Conservation (phyloP, 2,113 vertebrate genomes). For the Cyanoderma ruficeps region DNA sequence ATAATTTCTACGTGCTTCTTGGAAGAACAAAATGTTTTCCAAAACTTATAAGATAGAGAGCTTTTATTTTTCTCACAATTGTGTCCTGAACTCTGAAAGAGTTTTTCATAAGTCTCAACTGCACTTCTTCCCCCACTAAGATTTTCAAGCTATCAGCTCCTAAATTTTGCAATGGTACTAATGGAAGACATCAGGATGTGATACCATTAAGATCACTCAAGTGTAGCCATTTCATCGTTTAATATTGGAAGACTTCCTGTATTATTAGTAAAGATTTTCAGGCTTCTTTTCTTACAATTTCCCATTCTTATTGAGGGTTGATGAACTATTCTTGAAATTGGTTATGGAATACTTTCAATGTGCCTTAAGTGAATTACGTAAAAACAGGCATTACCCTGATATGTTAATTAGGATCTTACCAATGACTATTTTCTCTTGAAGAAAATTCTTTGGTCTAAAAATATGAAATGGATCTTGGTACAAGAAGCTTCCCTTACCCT, state of each 20-base stretch:
- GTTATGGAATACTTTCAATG: neutral
- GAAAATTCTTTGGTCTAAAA: constrained; percentile 2
- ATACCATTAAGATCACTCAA: constrained; percentile 36
- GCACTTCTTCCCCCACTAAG: neutral
- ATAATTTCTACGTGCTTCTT: neutral
- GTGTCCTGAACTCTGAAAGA: neutral
- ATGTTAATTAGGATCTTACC: neutral
- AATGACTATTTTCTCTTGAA: neutral
- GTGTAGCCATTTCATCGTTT: neutral
- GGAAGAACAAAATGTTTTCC: neutral
- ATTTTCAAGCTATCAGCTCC: constrained; percentile 5
- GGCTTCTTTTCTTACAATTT: constrained; percentile 9
- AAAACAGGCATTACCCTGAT: neutral
- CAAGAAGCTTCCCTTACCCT: neutral
- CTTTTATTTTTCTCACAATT: neutral
- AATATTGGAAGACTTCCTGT: constrained; percentile 56
- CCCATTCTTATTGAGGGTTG: neutral
- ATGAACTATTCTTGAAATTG: neutral
- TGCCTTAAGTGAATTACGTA: neutral
- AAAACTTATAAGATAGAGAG: neutral
- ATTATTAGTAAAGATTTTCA: neutral
- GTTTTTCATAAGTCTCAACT: neutral
- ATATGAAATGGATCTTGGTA: neutral
- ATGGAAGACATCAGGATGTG: constrained; percentile 23
- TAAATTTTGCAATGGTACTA: constrained; percentile 30